phyloP scores from a whole-genome alignment of 2,113 vertebrate genomes.

The Nycticorax nycticorax region DNA sequence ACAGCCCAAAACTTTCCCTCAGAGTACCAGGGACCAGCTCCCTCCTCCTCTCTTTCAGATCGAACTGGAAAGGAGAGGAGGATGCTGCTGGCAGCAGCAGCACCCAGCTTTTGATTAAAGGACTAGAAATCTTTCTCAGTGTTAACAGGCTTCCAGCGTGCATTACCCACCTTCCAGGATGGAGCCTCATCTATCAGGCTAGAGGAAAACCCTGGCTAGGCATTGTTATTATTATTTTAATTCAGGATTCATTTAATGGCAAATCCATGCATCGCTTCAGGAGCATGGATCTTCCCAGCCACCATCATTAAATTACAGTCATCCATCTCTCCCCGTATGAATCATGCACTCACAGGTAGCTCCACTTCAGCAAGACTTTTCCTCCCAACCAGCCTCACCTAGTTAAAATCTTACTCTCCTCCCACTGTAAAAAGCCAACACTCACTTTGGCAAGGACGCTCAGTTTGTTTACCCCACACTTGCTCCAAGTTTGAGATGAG shows the following conservation, averaged over 20 bases:
- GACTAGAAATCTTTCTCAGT: background rate
- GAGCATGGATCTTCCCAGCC: background rate
- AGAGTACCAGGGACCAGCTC: background rate
- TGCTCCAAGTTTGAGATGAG: background rate
- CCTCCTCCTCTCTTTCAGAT: slow-evolving; percentile 31
- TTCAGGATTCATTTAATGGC: background rate
- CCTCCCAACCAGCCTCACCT: background rate
- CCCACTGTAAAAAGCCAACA: background rate
- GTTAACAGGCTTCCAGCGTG: background rate
- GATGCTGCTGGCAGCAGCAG: slow-evolving; percentile 17
- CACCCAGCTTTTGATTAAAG: slow-evolving; percentile 48
- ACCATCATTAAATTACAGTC: background rate
- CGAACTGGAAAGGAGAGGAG: slow-evolving; percentile 34
- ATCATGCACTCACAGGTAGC: background rate
- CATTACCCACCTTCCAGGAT: background rate
- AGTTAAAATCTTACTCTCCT: background rate
- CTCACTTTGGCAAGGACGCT: background rate
- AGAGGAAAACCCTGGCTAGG: background rate
- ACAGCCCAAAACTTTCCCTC: slow-evolving; percentile 6
- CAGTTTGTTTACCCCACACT: background rate
- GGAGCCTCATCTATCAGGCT: background rate
- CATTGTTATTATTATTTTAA: background rate
- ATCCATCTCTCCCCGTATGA: background rate
- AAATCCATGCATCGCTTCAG: background rate
- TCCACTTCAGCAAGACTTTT: background rate